A percentile compares a stretch with the other conserved stretches of the same genome.
These are phyloP conservation scores for Apodemia zela DNA, from an alignment of 2,888 invertebrate genomes.

Conservation along the genomic window DNA sequence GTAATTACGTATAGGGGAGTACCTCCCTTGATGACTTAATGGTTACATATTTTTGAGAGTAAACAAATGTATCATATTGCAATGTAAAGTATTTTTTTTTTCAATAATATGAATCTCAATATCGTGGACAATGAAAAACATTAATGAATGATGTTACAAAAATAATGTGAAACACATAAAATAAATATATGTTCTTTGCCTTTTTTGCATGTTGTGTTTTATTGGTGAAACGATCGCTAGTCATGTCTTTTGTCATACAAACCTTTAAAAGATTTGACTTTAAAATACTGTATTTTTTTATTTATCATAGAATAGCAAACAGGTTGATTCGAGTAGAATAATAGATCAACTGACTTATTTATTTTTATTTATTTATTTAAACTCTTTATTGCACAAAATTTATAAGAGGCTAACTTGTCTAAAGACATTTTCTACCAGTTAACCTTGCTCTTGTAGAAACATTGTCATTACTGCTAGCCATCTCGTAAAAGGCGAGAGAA, in stretches of 20 bases:
- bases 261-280: no score
- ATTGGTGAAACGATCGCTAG: background rate
- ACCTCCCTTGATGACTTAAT: background rate
- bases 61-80: background rate
- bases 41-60: conserved; percentile 2
- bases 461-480: no score
- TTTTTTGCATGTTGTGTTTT: conserved; percentile 10
- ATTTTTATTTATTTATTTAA: no score
- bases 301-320: background rate
- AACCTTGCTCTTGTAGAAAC: no score
- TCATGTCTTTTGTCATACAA: no score
- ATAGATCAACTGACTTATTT: no score
- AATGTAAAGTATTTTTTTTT: background rate
- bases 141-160: conserved; percentile 10
- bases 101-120: background rate
- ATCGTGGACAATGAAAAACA: conserved; percentile 11
- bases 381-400: no score
- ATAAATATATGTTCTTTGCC: conserved; percentile 5
- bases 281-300: no score
- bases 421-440: no score
- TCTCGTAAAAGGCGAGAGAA: no score
- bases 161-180: conserved; percentile 11
- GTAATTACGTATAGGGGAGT: background rate
- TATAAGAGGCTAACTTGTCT: no score
- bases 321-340: no score